These are phyloP conservation scores for Melanophora roralis DNA, from an alignment of 2,888 invertebrate species.

Conservation along the genomic window DNA sequence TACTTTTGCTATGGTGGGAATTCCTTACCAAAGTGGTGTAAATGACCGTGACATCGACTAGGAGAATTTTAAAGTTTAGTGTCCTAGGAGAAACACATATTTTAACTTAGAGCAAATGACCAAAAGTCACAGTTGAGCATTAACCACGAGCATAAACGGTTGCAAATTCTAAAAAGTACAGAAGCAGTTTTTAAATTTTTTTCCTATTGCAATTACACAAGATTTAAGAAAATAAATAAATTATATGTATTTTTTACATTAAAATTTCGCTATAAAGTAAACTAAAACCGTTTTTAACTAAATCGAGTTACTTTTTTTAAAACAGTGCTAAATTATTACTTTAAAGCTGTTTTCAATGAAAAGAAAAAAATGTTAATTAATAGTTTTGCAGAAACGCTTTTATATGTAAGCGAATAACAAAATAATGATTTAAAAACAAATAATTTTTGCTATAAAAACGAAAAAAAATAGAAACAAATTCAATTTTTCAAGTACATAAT, in stretches of 20 bases:
- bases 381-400: background rate
- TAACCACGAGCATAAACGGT: constrained; percentile 61
- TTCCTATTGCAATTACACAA: constrained; percentile 65
- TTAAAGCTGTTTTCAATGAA: constrained; percentile 4
- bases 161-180: constrained; percentile 30
- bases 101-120: constrained; percentile 32
- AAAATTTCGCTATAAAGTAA: constrained; percentile 3
- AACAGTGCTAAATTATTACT: too few species aligned
- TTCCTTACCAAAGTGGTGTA: constrained; percentile 20
- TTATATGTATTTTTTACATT: constrained; percentile 40
- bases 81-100: constrained; percentile 39
- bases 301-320: too few species aligned
- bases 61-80: background rate
- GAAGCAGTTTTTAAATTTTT: constrained; percentile 29
- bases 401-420: background rate
- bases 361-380: constrained; percentile 24
- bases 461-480: background rate
- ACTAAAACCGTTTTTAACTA: background rate
- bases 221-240: constrained; percentile 47
- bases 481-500: background rate
- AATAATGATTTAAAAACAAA: background rate
- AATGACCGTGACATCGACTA: background rate
- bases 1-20: constrained; percentile 16
- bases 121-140: constrained; percentile 63
- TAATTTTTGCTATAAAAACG: background rate